Evolutionary conservation across 1,140 invertebrate species (phyloP).

Genomic region (Nasonia giraulti): DNA sequence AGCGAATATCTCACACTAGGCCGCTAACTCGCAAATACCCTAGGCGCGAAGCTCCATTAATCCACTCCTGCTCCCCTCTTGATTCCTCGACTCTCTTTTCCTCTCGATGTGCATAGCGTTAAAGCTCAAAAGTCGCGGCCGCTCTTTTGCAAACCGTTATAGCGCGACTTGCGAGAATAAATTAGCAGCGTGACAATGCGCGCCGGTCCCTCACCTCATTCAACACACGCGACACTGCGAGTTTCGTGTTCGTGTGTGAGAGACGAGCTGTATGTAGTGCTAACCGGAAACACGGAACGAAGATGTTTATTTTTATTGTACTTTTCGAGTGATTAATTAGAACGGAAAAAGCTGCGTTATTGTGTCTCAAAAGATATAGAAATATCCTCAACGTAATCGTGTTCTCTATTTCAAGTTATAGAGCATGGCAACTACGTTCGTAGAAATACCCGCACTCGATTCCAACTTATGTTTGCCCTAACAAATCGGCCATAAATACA

Average conservation of each 20-base stretch:
- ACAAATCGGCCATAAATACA: background rate
- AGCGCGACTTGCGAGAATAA: conserved; percentile 30
- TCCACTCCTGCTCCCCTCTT: background rate
- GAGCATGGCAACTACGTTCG: background rate
- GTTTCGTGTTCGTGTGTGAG: background rate
- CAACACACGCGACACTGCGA: background rate
- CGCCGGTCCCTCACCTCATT: conserved; percentile 32
- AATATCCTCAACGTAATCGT: too few relatives aligned
- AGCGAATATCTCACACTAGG: background rate
- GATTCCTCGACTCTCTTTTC: background rate
- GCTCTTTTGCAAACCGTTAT: conserved; percentile 34
- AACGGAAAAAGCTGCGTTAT: background rate
- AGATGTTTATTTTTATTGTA: too few relatives aligned
- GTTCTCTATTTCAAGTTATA: too few relatives aligned
- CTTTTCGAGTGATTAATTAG: too few relatives aligned
- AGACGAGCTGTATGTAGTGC: background rate
- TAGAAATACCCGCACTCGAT: too few relatives aligned
- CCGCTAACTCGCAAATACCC: background rate
- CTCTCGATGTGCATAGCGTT: background rate
- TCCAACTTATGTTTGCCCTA: too few relatives aligned
- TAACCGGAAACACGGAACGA: too few relatives aligned
- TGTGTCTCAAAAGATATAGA: background rate
- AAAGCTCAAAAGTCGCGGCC: conserved; percentile 17
- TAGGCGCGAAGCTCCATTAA: conserved; percentile 4
- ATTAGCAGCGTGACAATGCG: conserved; percentile 40